These are phyloP conservation scores for Pleuronectes platessa DNA, from an alignment of 2,113 vertebrate species.

Conservation along the genomic window DNA sequence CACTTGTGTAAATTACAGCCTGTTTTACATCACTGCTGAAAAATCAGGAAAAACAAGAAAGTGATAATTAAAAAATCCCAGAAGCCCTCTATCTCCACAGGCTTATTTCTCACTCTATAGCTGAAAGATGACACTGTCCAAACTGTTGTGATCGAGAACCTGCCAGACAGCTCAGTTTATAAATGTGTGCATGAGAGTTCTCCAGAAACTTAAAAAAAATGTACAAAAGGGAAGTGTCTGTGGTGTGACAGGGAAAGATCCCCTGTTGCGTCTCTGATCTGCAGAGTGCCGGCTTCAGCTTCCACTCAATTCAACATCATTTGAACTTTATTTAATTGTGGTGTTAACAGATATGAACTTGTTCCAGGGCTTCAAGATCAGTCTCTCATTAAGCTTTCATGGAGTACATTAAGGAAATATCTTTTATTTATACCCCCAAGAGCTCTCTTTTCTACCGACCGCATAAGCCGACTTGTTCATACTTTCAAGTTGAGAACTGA, in stretches of 20 bases:
- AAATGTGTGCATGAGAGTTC: constrained; percentile 2
- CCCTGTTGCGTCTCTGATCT: background rate
- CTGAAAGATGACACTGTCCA: background rate
- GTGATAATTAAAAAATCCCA: background rate
- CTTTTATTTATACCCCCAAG: constrained; percentile 48
- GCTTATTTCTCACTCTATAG: background rate
- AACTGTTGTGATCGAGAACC: background rate
- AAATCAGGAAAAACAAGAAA: background rate
- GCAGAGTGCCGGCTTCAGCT: constrained; percentile 26
- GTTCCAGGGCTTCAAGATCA: constrained; percentile 34
- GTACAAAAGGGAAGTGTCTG: background rate
- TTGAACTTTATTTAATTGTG: constrained; percentile 13
- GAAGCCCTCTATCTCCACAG: background rate
- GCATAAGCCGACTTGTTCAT: constrained; percentile 17
- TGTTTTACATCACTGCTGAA: background rate
- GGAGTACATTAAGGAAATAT: constrained; percentile 32
- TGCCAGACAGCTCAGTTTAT: background rate
- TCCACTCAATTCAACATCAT: constrained; percentile 7
- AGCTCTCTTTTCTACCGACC: background rate
- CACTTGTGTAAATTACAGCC: background rate
- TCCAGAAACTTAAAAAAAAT: background rate
- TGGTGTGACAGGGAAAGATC: background rate
- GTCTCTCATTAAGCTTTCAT: constrained; percentile 41
- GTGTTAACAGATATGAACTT: constrained; percentile 30
- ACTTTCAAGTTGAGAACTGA: constrained; percentile 18